Conservation (phyloP, 2,113 vertebrate genomes). For the Pristiophorus japonicus region DNA sequence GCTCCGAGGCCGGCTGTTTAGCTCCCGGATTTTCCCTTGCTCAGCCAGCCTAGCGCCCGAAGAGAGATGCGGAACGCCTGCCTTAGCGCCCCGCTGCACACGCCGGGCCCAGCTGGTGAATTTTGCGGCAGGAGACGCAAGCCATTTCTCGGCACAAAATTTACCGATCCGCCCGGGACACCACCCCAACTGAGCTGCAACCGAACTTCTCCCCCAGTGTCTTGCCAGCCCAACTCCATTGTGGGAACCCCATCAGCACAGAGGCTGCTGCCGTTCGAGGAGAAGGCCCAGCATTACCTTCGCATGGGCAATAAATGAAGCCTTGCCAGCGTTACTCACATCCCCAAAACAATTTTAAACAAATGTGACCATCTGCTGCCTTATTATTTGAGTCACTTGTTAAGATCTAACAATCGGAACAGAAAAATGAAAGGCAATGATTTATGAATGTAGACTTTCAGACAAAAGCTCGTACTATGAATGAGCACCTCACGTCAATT, state of each 20-base stretch:
- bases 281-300: too few relatives aligned
- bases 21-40: too few relatives aligned
- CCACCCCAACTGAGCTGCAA: too few relatives aligned
- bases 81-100: too few relatives aligned
- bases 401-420: background rate
- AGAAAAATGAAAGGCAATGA: background rate
- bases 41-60: too few relatives aligned
- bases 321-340: background rate
- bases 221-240: background rate
- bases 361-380: background rate
- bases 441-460: background rate
- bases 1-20: too few relatives aligned
- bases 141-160: too few relatives aligned
- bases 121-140: too few relatives aligned
- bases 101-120: too few relatives aligned
- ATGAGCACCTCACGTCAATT: background rate
- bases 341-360: background rate
- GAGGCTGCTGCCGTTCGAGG: background rate
- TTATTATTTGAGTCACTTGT: background rate
- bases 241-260: background rate
- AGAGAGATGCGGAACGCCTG: too few relatives aligned
- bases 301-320: background rate
- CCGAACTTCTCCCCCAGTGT: too few relatives aligned
- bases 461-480: background rate
- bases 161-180: too few relatives aligned